Conservation (phyloP, 2,888 invertebrate genomes). For the Noctua comes region DNA sequence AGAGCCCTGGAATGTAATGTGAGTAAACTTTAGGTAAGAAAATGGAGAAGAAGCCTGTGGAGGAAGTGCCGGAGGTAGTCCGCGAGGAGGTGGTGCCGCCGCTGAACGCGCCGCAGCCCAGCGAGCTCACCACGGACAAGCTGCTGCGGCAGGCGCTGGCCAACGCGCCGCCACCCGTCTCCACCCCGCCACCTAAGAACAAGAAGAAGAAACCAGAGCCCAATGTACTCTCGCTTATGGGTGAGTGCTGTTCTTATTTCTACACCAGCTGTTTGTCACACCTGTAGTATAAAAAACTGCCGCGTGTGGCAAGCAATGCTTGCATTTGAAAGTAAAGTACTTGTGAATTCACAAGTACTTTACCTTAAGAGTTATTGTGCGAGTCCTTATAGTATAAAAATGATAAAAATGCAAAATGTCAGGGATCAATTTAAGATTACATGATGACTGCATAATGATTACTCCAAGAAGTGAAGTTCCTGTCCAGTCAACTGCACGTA, state of each 20-base stretch:
- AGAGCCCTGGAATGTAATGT: slow-evolving; percentile 20
- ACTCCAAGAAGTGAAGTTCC: neutral
- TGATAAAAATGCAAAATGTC: neutral
- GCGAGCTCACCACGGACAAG: slow-evolving; percentile 86
- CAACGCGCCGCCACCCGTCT: slow-evolving; percentile 70
- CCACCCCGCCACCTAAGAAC: slow-evolving; percentile 79
- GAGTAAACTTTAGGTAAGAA: slow-evolving; percentile 77
- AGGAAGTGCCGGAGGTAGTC: slow-evolving; percentile 69
- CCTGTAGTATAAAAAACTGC: neutral
- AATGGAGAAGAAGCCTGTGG: slow-evolving; percentile 78
- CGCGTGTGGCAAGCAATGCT: neutral
- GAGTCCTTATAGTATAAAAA: neutral
- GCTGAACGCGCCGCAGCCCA: slow-evolving; percentile 84
- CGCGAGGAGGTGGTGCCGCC: slow-evolving; percentile 84
- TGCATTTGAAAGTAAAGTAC: no score
- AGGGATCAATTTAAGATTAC: no score
- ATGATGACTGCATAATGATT: neutral
- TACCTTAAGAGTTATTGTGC: no score
- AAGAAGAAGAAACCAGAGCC: slow-evolving; percentile 87
- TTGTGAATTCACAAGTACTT: no score
- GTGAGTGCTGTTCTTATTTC: slow-evolving; percentile 70
- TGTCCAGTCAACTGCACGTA: neutral
- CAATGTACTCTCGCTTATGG: slow-evolving; percentile 84
- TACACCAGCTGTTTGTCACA: neutral
- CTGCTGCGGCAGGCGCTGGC: slow-evolving; percentile 82